Conservation (phyloP, 2,888 invertebrate genomes). For the Metopia argyrocephala region DNA sequence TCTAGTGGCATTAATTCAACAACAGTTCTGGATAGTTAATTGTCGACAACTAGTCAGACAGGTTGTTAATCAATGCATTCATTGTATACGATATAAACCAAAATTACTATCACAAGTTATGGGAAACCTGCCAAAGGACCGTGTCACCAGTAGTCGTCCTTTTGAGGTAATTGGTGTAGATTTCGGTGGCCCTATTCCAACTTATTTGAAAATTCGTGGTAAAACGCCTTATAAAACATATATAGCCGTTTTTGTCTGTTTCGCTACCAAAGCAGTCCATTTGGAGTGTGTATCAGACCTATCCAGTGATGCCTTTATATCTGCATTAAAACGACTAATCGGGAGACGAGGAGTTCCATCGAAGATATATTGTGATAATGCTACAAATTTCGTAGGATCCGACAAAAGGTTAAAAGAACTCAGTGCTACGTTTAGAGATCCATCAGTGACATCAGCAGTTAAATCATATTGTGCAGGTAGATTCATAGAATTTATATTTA, state of each 20-base stretch:
- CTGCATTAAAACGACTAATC: background rate
- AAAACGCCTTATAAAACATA: conserved; percentile 38
- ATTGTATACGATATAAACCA: no score
- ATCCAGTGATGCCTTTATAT: background rate
- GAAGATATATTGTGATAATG: background rate
- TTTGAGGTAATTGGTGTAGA: conserved; percentile 46
- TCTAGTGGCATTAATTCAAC: no score
- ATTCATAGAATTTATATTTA: conserved; percentile 4
- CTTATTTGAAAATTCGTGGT: conserved; percentile 34
- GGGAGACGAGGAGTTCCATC: background rate
- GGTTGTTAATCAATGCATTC: conserved; percentile 43
- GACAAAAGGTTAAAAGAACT: background rate
- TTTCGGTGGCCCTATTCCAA: conserved; percentile 51
- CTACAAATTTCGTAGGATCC: background rate
- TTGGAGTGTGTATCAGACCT: background rate
- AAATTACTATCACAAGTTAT: background rate
- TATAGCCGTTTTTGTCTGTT: conserved; percentile 36
- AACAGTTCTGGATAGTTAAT: no score
- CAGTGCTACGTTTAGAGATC: background rate
- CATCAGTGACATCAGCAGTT: background rate
- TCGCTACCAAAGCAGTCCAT: conserved; percentile 26
- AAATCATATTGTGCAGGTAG: background rate
- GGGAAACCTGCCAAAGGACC: no score
- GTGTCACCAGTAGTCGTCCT: no score
- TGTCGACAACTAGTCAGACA: conserved; percentile 30